These are phyloP conservation scores for Coecobrya sp. DNA, from an alignment of 2,888 invertebrate species.

Conservation along the genomic window DNA sequence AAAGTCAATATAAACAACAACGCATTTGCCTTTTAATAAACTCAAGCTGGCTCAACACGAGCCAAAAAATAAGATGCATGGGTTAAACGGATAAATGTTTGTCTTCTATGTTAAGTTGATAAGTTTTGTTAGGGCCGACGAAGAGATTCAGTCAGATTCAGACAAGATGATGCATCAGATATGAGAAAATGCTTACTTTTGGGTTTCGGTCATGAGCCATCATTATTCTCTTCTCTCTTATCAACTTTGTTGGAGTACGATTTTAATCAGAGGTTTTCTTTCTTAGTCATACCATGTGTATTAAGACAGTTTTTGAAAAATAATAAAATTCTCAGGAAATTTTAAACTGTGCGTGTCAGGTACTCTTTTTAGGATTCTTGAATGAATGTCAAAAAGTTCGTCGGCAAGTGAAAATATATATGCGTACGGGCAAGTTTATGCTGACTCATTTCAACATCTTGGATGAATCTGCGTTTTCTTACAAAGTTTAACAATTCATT, in stretches of 20 bases:
- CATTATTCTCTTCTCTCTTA: constrained; percentile 13
- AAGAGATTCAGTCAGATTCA: no score
- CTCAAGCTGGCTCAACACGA: constrained; percentile 54
- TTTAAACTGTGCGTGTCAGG: constrained; percentile 65
- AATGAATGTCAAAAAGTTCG: constrained; percentile 60
- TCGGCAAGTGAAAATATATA: not conserved
- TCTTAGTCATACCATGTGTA: constrained; percentile 30
- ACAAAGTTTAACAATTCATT: constrained; percentile 25
- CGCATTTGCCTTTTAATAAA: not conserved
- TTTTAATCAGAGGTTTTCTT: constrained; percentile 67
- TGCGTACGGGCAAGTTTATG: constrained; percentile 31
- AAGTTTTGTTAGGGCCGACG: no score
- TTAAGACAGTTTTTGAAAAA: constrained; percentile 1
- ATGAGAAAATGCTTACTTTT: constrained; percentile 34
- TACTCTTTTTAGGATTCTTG: constrained; percentile 55
- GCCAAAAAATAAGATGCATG: constrained; percentile 31
- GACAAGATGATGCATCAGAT: constrained; percentile 37
- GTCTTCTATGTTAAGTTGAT: no score
- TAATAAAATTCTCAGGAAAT: constrained; percentile 62
- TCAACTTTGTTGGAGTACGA: constrained; percentile 33
- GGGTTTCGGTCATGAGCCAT: constrained; percentile 58
- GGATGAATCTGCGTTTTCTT: constrained; percentile 49
- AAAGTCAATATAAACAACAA: constrained; percentile 36
- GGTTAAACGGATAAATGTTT: not conserved
- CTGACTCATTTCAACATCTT: constrained; percentile 60